Evolutionary conservation across 1,140 invertebrate genomes (phyloP), one percentile per base, ranked within the genome.

Genomic region (Drosophila fuyamai): DNA sequence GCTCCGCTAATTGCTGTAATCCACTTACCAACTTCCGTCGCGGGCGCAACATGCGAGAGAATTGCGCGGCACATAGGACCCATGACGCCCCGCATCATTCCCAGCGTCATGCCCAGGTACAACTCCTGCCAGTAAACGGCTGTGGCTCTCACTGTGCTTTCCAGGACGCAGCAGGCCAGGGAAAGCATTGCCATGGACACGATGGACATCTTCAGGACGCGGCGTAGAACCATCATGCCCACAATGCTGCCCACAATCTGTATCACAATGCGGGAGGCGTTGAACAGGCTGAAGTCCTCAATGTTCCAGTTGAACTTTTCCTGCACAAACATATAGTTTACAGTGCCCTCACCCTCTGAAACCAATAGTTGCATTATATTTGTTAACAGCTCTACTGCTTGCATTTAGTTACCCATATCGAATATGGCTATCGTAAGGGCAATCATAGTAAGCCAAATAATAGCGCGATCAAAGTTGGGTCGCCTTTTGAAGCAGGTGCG

Each of bases 271-370:
- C 58, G 93, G 23, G 75, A 92, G 67, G 93, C 92, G 36, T 92
- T 93, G 73, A 93, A 95, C 18, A 93, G 79, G 8, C 94, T 95
- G 44, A 93, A 96, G 38, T 95, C 92, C 43, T 94, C 91, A 44
- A 96, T 92, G 32, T 94, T 93, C 96, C 96, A 96, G 27, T 94
- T 92, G 18, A 96, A 93, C 82, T 95, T 94, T 44, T 95, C 93
- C 62, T 94, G 95, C 14, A 94, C 83, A 68, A 95, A 96, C 48
- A 96, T 79, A 78, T 94, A 96, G 41, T 93, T 93, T 13, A 96
- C 92, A 36, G 93, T 90, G 12, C 91, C 71, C 50, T 92, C 91
- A 12, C 91, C 91, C 76, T 94, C 88, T 89, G 66, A 0, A 41
- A 63, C 0, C 38, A 48, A 38, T 18, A 36, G 16, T n/a, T 9